phyloP scores from a whole-genome alignment of 2,888 invertebrate species.

The Omphaloscelis lunosa region DNA sequence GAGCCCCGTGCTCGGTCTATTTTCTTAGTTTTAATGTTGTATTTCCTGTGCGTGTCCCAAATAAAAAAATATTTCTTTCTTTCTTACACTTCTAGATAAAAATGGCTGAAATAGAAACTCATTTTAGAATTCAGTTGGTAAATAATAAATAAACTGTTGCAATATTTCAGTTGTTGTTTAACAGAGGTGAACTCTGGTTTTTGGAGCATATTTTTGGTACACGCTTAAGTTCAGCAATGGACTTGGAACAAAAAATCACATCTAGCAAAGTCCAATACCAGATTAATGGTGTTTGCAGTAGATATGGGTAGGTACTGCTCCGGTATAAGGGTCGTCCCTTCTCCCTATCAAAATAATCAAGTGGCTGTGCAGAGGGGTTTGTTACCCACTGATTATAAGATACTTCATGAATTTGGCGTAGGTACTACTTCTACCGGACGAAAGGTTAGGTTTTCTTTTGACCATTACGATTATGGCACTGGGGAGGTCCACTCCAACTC shows the following conservation, averaged over 20 bases:
- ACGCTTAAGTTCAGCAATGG: not conserved
- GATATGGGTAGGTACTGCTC: not conserved
- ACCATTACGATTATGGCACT: no score
- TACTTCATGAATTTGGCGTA: not conserved
- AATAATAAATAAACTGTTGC: conserved; percentile 18
- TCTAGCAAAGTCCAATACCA: no score
- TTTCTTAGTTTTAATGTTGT: no score
- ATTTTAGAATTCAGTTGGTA: conserved; percentile 22
- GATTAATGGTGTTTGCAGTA: not conserved
- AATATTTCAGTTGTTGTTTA: conserved; percentile 11
- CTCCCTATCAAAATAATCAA: not conserved
- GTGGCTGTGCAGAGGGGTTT: not conserved
- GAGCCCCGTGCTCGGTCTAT: conserved; percentile 23
- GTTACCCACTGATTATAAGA: not conserved
- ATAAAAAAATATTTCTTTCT: no score
- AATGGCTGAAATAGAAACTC: conserved; percentile 24
- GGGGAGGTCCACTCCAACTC: no score
- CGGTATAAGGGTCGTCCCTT: no score
- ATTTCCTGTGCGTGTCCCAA: no score
- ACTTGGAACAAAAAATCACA: not conserved
- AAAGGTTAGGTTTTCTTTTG: not conserved
- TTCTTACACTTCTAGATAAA: conserved; percentile 22
- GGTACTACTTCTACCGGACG: not conserved
- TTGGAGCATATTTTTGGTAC: not conserved
- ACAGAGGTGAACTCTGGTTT: not conserved